Evolutionary conservation across 1,140 invertebrate species (phyloP), one percentile per base, ranked within the genome.

Genomic region (Drosophila santomea): DNA sequence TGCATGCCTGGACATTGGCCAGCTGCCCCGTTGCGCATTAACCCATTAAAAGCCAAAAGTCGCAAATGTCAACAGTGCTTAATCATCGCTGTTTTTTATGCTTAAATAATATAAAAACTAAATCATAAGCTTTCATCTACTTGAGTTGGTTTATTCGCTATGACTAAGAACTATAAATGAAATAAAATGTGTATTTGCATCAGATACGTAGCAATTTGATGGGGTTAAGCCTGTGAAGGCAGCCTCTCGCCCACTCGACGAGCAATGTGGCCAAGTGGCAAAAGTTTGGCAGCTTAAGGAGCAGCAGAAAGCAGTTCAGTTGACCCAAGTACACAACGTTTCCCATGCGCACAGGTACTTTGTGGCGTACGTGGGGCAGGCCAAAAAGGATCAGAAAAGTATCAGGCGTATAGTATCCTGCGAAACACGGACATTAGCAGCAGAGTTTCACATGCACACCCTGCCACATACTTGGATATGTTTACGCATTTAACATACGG

Each of bases 1-100:
- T 89, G 84, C 76, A 83, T 79, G 83, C 83, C 79, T 66, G 83
- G 78, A 71, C 81, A 83, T 32, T n/a, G 67, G 52, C 69, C 71
- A 74, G 80, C 63, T 64, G 56, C 48, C 20, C 11, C 28, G 4
- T 20, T 12, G n/a, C 50, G 50, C 50, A 32, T 63, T 63, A 63
- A 63, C 60, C 60, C 60, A 20, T 4, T 43, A 35, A 7, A 4
- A 6, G 17, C 54, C 36, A 12, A 7, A 0, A 6, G 52, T 12
- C 14, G 4, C 5, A 11, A 41, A 25, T 25, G 25, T 14, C 54
- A 56, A 2, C 20, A 15, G 14, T 25, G 2, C 2, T 12, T 14
- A 36, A 0, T 2, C 1, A 17, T n/a, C 6, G 4, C 8, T 8
- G 14, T 28, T 11, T 2, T 2, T 3, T n/a, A 47, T 6, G 11